Percentiles rank a stretch among this genome's conserved stretches.
Conservation (phyloP, 2,113 vertebrate genomes). For the Macrotus californicus region DNA sequence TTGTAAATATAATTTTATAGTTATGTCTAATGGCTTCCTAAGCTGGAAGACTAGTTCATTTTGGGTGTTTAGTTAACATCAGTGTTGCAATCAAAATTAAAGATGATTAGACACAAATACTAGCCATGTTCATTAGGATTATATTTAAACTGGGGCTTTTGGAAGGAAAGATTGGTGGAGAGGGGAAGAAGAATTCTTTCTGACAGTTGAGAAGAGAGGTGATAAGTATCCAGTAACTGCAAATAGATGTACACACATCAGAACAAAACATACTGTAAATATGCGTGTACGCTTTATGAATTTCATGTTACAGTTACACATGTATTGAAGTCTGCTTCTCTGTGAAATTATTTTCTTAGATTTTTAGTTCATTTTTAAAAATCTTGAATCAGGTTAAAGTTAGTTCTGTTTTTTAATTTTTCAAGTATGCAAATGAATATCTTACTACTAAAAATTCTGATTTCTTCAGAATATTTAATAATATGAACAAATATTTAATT, state of each 20-base stretch:
- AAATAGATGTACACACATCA: background rate
- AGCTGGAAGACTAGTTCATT: background rate
- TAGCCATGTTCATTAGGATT: background rate
- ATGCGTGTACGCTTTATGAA: too few relatives aligned
- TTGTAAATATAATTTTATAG: background rate
- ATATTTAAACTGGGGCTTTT: background rate
- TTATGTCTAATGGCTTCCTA: background rate
- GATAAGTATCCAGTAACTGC: background rate
- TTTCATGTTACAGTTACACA: background rate
- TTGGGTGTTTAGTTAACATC: background rate
- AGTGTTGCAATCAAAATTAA: background rate
- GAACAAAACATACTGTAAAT: background rate
- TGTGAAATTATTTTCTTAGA: background rate
- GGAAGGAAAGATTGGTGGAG: background rate
- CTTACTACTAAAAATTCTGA: background rate
- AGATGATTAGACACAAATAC: background rate
- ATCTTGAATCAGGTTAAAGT: background rate
- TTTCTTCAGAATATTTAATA: background rate
- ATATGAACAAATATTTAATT: background rate
- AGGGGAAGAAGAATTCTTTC: background rate
- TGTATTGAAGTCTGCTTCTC: background rate
- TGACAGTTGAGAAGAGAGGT: background rate
- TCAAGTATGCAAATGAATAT: background rate
- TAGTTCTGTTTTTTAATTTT: background rate
- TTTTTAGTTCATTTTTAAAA: conserved; percentile 5